Evolutionary conservation across 2,888 invertebrate genomes (phyloP), one percentile per base, ranked within the genome.

Genomic region (Parochlus steinenii): DNA sequence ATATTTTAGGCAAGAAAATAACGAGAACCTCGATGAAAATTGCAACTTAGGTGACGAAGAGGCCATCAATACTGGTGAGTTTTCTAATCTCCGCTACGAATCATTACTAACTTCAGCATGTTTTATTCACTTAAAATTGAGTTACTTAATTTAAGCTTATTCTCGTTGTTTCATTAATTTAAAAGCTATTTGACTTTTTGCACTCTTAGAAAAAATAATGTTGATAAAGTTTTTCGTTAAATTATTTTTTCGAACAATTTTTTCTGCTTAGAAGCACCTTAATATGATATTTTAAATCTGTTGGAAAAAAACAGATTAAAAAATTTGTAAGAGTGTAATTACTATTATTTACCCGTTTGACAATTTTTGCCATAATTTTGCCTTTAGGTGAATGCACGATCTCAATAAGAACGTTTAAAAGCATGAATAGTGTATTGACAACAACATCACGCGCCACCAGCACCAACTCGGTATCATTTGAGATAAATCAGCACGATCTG

Each of bases 381-480:
- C n/a, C n/a, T n/a, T n/a, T 26, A 33, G 34, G 15, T 27, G 25
- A 12, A 12, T 22, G 28, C 18, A 17, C 30, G 14, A 29, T 25
- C 8, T 19, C 28, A 18, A 36, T 36, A 30, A 36, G 30, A 36
- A 15, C 18, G 25, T 30, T 30, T 24, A 36, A 18, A 16, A 36
- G 36, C 25, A 36, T 30, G 36, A 36, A 36, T 16, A 36, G 36
- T 36, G 30, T 36, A 11, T 30, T 30, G 15, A 36, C 36, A 11
- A 18, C 36, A 5, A 36, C 36, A 14, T 36, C 36, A 23, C 23
- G 23, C 6, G 36, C 36, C n/a, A 36, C 36, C 10, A 28, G 29
- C 15, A 24, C 25, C 7, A 14, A 36, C 18, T 36, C 36, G 14
- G 30, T 36, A 12, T 7, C 36, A 17, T 36, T 30, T n/a, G 36